Evolutionary conservation across 2,888 invertebrate species (phyloP).

Genomic region (Drosophila rellima): DNA sequence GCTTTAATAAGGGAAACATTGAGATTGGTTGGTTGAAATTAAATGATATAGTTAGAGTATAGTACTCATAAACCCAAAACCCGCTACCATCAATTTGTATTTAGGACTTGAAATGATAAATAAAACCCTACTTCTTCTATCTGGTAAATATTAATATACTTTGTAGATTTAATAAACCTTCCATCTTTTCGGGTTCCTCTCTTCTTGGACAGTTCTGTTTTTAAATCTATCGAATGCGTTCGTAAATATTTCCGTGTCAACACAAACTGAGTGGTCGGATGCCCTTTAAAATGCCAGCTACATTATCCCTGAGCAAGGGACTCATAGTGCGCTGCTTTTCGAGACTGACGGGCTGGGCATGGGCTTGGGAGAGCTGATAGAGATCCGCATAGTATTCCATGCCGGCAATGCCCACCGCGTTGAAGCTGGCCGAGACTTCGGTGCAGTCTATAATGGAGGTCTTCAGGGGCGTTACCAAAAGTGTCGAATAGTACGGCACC

Average conservation of each 20-base stretch:
- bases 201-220: no score
- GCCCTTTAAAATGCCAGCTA: constrained; percentile 83
- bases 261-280: constrained; percentile 85
- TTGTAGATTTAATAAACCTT: no score
- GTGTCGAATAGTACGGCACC: constrained; percentile 85
- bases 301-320: constrained; percentile 84
- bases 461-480: constrained; percentile 89
- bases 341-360: constrained; percentile 84
- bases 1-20: no score
- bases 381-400: constrained; percentile 90
- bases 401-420: constrained; percentile 85
- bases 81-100: no score
- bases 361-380: constrained; percentile 89
- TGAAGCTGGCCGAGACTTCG: constrained; percentile 91
- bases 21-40: no score
- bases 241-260: constrained; percentile 45
- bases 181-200: no score
- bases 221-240: no score
- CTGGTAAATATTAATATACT: no score
- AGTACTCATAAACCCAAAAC: no score
- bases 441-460: constrained; percentile 90
- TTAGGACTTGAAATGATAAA: no score
- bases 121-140: no score
- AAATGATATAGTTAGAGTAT: no score
- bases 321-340: constrained; percentile 83